Base-by-base conservation (phyloP, 53 echinoderm and acorn worm genomes). In the Luidia sarsii region DNA sequence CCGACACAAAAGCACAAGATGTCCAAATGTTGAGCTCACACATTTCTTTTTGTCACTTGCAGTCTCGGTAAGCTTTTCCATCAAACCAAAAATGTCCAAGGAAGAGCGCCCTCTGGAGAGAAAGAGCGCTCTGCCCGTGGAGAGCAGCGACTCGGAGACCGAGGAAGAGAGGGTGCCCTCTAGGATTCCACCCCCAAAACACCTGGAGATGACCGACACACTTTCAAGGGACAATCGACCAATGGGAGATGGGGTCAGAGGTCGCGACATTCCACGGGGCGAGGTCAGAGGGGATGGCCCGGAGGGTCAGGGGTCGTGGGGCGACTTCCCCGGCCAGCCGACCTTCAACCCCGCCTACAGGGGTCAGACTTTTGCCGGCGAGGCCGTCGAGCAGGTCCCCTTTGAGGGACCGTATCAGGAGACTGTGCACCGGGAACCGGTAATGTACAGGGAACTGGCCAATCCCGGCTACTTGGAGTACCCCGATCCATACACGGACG, bases 11-110 rank as follows among this genome's bases (percentile, higher is more conserved):
- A n/a, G n/a, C n/a, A n/a, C n/a, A n/a, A n/a, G n/a, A n/a, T n/a
- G n/a, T n/a, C n/a, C n/a, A n/a, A n/a, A n/a, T n/a, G n/a, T n/a
- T n/a, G n/a, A n/a, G n/a, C n/a, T n/a, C n/a, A n/a, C 41, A 34
- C 5, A 37, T 39, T 66, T 33, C 6, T 66, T 66, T 11, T 13
- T 51, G 43, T 16, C 15, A 29, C 61, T 50, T 53, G 10, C 71
- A 88, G 97, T 85, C 59, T 91, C 99, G 69, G 94, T 99, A 63
- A 89, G 91, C 61, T 99, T 99, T 56, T 93, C 99, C 65, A 99
- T 99, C 66, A 99, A 99, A 83, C 61, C 89, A 46, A 94, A 94
- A 75, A 75, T 62, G 5, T 39, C 71, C 39, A 84, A 86, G 22
- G 94, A 99, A 57, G 89, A 91, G 54, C 75, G 85, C 34, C 82